Conservation (phyloP, 30 jellyfish, hydroid and myxozoan genomes). For the Aurelia aurita complex sp. Pacific region DNA sequence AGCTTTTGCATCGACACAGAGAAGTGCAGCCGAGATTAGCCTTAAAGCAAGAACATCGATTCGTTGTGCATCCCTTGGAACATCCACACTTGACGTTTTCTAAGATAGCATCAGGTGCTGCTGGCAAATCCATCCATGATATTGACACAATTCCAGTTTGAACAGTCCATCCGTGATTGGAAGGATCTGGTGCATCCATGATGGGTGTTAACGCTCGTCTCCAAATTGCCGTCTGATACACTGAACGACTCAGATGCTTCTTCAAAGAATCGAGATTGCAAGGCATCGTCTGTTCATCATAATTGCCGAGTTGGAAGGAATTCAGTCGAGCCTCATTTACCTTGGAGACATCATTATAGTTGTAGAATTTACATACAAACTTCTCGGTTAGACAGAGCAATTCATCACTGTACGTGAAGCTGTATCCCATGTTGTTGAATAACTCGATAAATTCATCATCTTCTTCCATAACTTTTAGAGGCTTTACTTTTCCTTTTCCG, state of each 20-base stretch:
- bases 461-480: slow-evolving; percentile 4
- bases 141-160: not conserved
- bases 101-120: slow-evolving; percentile 34
- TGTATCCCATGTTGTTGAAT: not conserved
- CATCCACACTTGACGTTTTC: slow-evolving; percentile 16
- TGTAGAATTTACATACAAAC: not conserved
- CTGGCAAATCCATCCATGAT: slow-evolving; percentile 42
- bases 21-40: not conserved
- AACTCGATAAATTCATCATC: slow-evolving; percentile 1
- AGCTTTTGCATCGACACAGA: not conserved
- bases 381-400: not conserved
- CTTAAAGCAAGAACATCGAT: too few relatives aligned
- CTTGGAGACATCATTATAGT: not conserved
- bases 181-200: slow-evolving; percentile 11
- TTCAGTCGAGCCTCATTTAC: slow-evolving; percentile 5
- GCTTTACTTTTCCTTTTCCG: slow-evolving; percentile 9
- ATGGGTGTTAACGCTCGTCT: not conserved
- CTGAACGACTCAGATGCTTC: not conserved
- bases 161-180: slow-evolving; percentile 20
- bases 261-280: slow-evolving; percentile 17
- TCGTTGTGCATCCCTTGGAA: too few relatives aligned
- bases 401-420: not conserved
- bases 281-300: slow-evolving; percentile 22
- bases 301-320: slow-evolving; percentile 7
- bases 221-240: slow-evolving; percentile 24